These are phyloP conservation scores for Triplophysa siluroides DNA, from an alignment of 2,113 vertebrate genomes.

Conservation along the genomic window DNA sequence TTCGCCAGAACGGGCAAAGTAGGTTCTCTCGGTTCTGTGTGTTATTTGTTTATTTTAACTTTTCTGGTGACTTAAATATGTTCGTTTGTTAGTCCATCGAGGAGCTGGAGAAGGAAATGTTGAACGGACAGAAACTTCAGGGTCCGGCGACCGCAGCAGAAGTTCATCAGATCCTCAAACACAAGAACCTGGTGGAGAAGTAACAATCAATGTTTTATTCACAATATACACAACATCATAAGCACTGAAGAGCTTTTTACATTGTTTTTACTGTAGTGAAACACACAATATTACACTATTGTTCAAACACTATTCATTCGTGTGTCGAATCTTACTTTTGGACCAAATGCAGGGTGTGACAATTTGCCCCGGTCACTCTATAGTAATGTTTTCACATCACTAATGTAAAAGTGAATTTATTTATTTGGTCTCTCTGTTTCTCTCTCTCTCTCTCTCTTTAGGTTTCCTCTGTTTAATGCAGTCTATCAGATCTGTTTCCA, in stretches of 20 bases:
- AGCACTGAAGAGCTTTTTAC: not conserved
- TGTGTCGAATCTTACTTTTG: no score
- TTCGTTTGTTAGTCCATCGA: slow-evolving; percentile 82
- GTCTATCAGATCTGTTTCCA: slow-evolving; percentile 91
- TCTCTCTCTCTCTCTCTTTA: slow-evolving; percentile 56
- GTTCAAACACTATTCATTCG: no score
- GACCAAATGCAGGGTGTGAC: no score
- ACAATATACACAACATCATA: not conserved
- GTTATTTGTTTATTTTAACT: not conserved
- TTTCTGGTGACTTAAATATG: not conserved
- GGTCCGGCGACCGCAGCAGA: slow-evolving; percentile 91
- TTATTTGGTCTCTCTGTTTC: not conserved
- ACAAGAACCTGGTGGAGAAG: slow-evolving; percentile 86
- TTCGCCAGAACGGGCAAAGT: slow-evolving; percentile 93
- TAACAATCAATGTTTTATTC: slow-evolving; percentile 65
- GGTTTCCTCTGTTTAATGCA: slow-evolving; percentile 94
- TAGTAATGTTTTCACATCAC: no score
- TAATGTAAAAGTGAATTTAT: no score
- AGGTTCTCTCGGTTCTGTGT: not conserved
- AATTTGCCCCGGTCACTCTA: no score
- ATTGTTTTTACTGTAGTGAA: no score
- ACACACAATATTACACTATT: no score
- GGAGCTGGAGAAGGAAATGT: slow-evolving; percentile 92
- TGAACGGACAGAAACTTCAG: slow-evolving; percentile 97
- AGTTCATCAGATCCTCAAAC: slow-evolving; percentile 84